A percentile compares a stretch with the other conserved stretches of the same genome.
phyloP scores from a whole-genome alignment of 1,140 invertebrate genomes.

The Pinna nobilis region DNA sequence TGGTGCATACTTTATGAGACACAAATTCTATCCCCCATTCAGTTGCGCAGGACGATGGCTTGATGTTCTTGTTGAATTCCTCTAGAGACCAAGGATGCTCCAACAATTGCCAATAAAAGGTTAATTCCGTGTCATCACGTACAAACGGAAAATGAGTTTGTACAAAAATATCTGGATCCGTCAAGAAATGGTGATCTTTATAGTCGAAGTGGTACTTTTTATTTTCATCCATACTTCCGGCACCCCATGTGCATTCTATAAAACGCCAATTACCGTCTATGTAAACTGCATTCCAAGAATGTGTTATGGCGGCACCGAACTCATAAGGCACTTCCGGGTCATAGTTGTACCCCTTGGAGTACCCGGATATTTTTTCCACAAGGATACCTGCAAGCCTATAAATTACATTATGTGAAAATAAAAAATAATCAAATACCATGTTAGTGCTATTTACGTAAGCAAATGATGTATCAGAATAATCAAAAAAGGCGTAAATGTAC shows the following conservation, averaged over 20 bases:
- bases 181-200: slow-evolving; percentile 74
- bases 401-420: not conserved
- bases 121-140: slow-evolving; percentile 54
- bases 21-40: slow-evolving; percentile 39
- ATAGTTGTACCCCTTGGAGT: slow-evolving; percentile 97
- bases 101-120: slow-evolving; percentile 50
- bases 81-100: slow-evolving; percentile 45
- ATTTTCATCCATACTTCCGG: slow-evolving; percentile 59
- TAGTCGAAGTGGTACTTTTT: slow-evolving; percentile 50
- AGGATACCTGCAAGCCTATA: slow-evolving; percentile 46
- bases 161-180: slow-evolving; percentile 76
- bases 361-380: slow-evolving; percentile 78
- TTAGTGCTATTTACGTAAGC: not conserved
- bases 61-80: slow-evolving; percentile 46
- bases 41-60: slow-evolving; percentile 16
- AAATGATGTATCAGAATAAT: no score
- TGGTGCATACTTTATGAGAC: slow-evolving; percentile 19
- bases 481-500: no score
- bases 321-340: slow-evolving; percentile 96
- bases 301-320: slow-evolving; percentile 80
- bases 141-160: slow-evolving; percentile 76
- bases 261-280: slow-evolving; percentile 61
- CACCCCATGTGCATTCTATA: slow-evolving; percentile 75
- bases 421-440: not conserved
- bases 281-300: slow-evolving; percentile 64